Evolutionary conservation across 2,888 invertebrate species (phyloP).

Genomic region (Lobophora halterata): DNA sequence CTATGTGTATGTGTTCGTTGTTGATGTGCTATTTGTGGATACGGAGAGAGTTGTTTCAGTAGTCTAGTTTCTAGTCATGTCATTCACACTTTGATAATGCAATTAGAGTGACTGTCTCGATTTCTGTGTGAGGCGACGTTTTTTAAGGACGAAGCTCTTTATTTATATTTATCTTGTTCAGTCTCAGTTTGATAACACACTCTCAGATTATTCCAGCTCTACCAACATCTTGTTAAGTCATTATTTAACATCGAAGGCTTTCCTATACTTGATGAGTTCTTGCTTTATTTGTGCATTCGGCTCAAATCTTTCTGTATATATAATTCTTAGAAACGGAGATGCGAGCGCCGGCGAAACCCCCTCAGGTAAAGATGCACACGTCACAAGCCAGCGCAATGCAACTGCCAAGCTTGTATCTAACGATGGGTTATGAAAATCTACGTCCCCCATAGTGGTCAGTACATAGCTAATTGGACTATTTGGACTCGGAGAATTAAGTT

Average conservation of each 20-base stretch:
- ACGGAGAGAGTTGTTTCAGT: conserved; percentile 25
- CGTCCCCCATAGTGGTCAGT: background rate
- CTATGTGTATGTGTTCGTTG: conserved; percentile 7
- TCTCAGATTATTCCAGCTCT: no score
- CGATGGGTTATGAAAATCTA: background rate
- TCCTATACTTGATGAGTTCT: conserved; percentile 7
- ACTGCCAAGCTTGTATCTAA: conserved; percentile 1
- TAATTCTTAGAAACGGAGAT: conserved; percentile 17
- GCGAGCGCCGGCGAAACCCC: conserved; percentile 16
- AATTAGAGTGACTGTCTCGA: conserved; percentile 15
- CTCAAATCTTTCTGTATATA: conserved; percentile 16
- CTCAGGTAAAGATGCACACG: conserved; percentile 15
- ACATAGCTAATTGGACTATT: background rate
- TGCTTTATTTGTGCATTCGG: conserved; percentile 6
- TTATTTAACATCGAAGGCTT: background rate
- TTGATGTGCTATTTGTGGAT: conserved; percentile 19
- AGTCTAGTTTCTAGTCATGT: no score
- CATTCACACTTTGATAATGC: conserved; percentile 28
- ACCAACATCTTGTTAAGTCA: background rate
- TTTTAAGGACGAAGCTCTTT: background rate
- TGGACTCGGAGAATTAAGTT: no score
- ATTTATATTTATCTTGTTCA: background rate
- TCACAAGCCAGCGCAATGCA: no score
- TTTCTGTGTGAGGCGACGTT: conserved; percentile 1
- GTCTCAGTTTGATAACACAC: no score